Base-by-base conservation (phyloP, 1,140 invertebrate species). In the Drosophila lowei region DNA sequence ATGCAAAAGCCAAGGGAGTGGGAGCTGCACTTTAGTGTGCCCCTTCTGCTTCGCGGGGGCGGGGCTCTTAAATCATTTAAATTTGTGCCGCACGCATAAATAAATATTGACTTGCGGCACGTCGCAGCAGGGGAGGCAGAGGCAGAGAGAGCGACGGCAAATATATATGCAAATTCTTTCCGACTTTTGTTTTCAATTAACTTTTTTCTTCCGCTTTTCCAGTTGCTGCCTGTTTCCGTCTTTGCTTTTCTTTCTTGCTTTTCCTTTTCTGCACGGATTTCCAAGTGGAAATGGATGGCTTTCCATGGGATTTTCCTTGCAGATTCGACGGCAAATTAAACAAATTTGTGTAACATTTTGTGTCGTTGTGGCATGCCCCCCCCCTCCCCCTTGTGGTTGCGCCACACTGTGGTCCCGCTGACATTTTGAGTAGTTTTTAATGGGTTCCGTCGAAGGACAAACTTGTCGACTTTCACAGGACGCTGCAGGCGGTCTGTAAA, bases 381-480 rank as follows among this genome's bases (percentile, higher is more conserved):
- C 3, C 0, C 23, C 4, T 5, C 2, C 23, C 23, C 56, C 50
- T 52, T 79, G 57, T 55, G 57, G 57, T 57, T 78, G 34, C 34
- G 34, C 34, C 3, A 2, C 34, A 9, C 9, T 53, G 43, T 42
- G 54, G 48, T 68, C 83, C 78, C 57, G 83, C 83, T 76, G 64
- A 83, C 79, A 79, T 70, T 88, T 88, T 83, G 83, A 88, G 84
- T 88, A 83, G 79, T 88, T 88, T 83, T 83, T 88, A 88, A 88
- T 88, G 83, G 70, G 46, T 57, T 80, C 67, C 72, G 34, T 50
- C 41, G 57, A 62, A 68, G 54, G 53, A 74, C 75, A 58, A 70
- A 74, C 73, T 85, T 85, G 83, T 55, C 49, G 60, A 73, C 79
- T 84, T 79, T 38, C 49, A 47, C 38, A 18, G 18, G 18, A 73